Evolutionary conservation across 1,140 invertebrate genomes (phyloP), one percentile per base, ranked within the genome.

Genomic region (Drepana arcuata): DNA sequence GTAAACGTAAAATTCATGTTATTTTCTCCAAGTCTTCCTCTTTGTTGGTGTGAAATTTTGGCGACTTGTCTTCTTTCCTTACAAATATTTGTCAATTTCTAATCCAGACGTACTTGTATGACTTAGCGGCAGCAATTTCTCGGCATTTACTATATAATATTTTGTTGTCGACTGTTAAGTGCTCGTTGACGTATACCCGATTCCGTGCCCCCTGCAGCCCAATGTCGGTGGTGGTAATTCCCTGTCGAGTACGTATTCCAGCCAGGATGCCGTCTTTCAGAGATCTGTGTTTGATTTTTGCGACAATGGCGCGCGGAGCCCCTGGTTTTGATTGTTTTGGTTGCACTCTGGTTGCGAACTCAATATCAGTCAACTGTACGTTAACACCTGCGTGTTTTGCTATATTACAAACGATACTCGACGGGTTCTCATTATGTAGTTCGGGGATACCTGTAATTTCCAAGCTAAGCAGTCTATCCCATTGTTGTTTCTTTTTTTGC

Each of bases 231-330:
- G 34, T 26, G 1, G 2, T 3, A 1, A 35, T 2, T 2, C 21
- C 21, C 9, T 11, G 16, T 2, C 1, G n/a, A 15, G 9, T 15
- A 12, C 24, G 24, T 7, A 35, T 5, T 4, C 23, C 34, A 14
- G 34, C 6, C 3, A 35, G 25, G 21, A 35, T 26, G 21, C 26
- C 14, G 14, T 35, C 34, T 26, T 35, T 35, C 14, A 9, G 13
- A 2, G 10, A 14, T 1, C 34, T n/a, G 2, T 13, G 5, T 25
- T 16, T 25, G 1, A 26, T 11, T n/a, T 26, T 35, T 23, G 26
- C 7, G 1, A 35, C n/a, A 14, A 35, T 35, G 13, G 5, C 5
- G 2, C 12, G 14, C 2, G 34, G 21, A 9, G 23, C 23, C 1
- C 24, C 24, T 25, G 1, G 1, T 1, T 3, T 13, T 2, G 4